A percentile compares a stretch with the other conserved stretches of the same genome.
Evolutionary conservation across 2,888 invertebrate genomes (phyloP).

Genomic region (Apodemia mormo): DNA sequence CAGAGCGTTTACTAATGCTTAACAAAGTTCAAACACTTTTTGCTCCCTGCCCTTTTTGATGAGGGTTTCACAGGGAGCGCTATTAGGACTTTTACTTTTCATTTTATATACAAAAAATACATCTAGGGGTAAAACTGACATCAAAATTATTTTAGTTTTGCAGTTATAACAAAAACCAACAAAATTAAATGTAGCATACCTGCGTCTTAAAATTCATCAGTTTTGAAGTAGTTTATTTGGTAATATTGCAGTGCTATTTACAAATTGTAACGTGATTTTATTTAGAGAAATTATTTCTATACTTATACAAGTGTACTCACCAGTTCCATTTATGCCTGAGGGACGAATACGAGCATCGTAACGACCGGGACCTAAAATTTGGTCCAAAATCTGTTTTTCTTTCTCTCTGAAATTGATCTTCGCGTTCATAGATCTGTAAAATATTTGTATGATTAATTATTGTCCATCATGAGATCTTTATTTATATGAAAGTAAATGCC

Average conservation of each 20-base stretch:
- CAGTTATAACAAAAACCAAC: neutral
- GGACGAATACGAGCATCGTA: conserved; percentile 97
- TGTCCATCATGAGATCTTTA: neutral
- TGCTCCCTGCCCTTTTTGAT: conserved; percentile 3
- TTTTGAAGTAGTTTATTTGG: conserved; percentile 9
- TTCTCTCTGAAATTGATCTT: conserved; percentile 96
- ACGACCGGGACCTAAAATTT: conserved; percentile 93
- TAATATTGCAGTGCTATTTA: conserved; percentile 18
- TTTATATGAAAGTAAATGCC: neutral
- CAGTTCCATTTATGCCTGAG: conserved; percentile 96
- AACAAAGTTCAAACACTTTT: conserved; percentile 17
- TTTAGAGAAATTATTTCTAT: neutral
- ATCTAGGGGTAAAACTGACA: conserved; percentile 6
- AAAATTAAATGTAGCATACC: conserved; percentile 11
- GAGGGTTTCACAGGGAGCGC: conserved; percentile 24
- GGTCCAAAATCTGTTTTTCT: conserved; percentile 96
- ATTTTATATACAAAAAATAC: conserved; percentile 19
- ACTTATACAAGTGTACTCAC: conserved; percentile 79
- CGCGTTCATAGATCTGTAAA: conserved; percentile 86
- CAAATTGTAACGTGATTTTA: neutral
- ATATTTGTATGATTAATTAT: neutral
- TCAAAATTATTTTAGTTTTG: conserved; percentile 5
- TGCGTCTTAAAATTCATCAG: conserved; percentile 1
- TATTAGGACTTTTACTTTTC: conserved; percentile 17
- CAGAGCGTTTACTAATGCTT: conserved; percentile 16